Percentiles rank a stretch among this genome's conserved stretches.
phyloP scores from a whole-genome alignment of 2,113 vertebrate species.

The Dipodomys spectabilis region DNA sequence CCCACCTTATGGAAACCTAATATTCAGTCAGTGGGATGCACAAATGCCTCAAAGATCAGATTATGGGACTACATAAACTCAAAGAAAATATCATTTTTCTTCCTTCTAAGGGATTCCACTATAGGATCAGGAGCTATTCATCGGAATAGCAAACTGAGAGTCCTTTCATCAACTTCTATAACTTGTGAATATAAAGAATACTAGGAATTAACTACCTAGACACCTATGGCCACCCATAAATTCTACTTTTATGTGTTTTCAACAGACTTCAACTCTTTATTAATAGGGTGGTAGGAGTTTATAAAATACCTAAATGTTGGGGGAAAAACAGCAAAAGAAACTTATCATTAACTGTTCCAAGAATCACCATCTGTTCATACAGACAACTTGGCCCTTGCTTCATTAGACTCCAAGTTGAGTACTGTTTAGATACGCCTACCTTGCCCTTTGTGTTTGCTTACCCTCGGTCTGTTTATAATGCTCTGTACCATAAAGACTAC shows the following conservation, averaged over 20 bases:
- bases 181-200: neutral
- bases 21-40: conserved; percentile 73
- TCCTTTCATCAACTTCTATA: neutral
- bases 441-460: conserved; percentile 86
- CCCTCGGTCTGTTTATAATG: conserved; percentile 94
- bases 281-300: conserved; percentile 69
- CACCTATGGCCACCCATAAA: conserved; percentile 71
- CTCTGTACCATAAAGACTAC: conserved; percentile 98
- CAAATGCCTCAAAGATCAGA: conserved; percentile 66
- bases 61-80: conserved; percentile 46
- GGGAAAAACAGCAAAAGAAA: conserved; percentile 51
- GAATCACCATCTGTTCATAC: neutral
- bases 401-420: conserved; percentile 67
- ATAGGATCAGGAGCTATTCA: conserved; percentile 58
- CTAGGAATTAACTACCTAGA: conserved; percentile 62
- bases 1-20: conserved; percentile 68
- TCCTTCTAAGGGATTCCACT: conserved; percentile 62
- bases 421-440: conserved; percentile 67
- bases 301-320: conserved; percentile 72
- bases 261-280: conserved; percentile 72
- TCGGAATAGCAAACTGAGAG: neutral
- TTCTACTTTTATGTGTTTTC: conserved; percentile 79
- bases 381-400: conserved; percentile 65
- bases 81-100: conserved; percentile 51
- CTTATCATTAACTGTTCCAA: conserved; percentile 7